phyloP scores from a whole-genome alignment of 1,140 invertebrate genomes.

The Bilobella aurantiaca region DNA sequence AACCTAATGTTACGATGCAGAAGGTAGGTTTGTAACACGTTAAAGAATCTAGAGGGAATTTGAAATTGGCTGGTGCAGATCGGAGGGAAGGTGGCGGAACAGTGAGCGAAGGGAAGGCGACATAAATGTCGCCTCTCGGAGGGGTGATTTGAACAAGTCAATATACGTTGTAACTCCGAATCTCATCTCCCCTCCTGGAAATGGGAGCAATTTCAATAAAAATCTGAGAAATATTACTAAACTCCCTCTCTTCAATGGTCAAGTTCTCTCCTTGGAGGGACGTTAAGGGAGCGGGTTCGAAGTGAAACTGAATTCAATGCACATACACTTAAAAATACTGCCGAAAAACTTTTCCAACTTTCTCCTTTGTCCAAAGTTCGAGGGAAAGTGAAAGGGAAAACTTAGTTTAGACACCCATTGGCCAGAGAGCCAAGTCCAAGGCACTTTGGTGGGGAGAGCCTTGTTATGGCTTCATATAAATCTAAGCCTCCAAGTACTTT shows the following conservation, averaged over 20 bases:
- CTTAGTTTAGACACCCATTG: neutral
- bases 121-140: neutral
- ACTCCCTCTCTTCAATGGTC: constrained; percentile 1
- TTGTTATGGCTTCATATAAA: constrained; percentile 2
- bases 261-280: neutral
- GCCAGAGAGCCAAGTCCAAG: neutral
- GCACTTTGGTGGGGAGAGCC: neutral
- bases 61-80: neutral
- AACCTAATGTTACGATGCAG: neutral
- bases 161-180: neutral
- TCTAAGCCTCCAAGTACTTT: neutral
- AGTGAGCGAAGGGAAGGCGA: neutral
- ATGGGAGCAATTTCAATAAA: constrained; percentile 13
- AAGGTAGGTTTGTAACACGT: neutral
- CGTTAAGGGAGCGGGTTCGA: neutral
- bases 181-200: neutral
- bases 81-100: neutral
- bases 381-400: neutral
- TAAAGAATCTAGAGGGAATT: constrained; percentile 1
- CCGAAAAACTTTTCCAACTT: neutral
- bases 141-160: neutral
- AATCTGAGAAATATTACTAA: constrained; percentile 7
- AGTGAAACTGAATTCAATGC: neutral
- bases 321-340: neutral
- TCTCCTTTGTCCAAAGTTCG: neutral